A percentile compares a stretch with the other conserved stretches of the same genome.
Conservation (phyloP, 2,113 vertebrate species). For the Riparia riparia region DNA sequence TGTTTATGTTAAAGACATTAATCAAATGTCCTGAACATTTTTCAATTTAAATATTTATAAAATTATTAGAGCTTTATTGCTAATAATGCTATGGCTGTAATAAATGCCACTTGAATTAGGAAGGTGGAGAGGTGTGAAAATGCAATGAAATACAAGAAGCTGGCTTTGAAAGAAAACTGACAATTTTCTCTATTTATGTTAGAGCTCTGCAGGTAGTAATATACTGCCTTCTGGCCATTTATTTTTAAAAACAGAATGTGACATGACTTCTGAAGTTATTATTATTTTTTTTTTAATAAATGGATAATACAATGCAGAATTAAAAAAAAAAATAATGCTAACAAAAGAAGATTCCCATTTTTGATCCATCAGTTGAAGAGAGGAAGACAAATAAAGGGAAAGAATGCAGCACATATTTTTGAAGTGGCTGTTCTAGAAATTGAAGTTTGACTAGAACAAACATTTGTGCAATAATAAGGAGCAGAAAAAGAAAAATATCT, state of each 20-base stretch:
- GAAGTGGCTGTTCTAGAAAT: neutral
- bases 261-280: neutral
- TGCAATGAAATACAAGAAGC: neutral
- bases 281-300: neutral
- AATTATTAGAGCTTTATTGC: neutral
- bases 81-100: neutral
- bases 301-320: neutral
- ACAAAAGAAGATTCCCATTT: neutral
- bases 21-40: neutral
- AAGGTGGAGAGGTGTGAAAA: neutral
- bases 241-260: conserved; percentile 13
- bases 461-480: neutral
- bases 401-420: neutral
- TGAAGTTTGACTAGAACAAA: neutral
- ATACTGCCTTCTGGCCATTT: neutral
- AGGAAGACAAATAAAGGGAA: neutral
- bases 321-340: neutral
- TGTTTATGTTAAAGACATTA: neutral
- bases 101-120: neutral
- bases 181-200: conserved; percentile 4
- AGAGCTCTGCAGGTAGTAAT: neutral
- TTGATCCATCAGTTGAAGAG: neutral
- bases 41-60: neutral
- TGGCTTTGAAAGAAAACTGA: conserved; percentile 21
- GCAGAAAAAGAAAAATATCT: neutral